Evolutionary conservation across 2,113 vertebrate genomes (phyloP), one percentile per base, ranked within the genome.

Genomic region (Hyla sarda): DNA sequence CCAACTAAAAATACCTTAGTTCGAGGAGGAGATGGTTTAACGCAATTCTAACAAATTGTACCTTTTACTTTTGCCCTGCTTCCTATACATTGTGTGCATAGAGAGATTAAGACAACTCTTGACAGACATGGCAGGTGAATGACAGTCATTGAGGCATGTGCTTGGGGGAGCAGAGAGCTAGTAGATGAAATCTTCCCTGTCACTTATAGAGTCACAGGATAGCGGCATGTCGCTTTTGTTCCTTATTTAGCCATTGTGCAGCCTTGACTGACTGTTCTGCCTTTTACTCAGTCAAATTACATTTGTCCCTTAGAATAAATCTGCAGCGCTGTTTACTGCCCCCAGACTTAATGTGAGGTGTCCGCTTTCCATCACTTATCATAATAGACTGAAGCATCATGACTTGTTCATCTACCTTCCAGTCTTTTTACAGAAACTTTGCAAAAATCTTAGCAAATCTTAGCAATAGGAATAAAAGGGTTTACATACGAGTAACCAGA

Each of bases 241-340:
- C 32, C 21, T 72, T 83, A 41, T 54, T 74, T 34, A 71, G 19
- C 50, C 48, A 60, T 65, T 86, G 76, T n/a, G 47, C 30, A 34
- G 14, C 62, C 54, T 25, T 45, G 34, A 47, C 34, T 86, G 32
- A 45, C 37, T n/a, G 30, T 34, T 2, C 7, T 58, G 30, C 28
- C 75, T 80, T 58, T 86, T 56, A 86, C 23, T 21, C 65, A 86
- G 84, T 86, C 84, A 80, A 67, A 86, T 71, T 80, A 23, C 48
- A 86, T 86, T 86, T 79, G 76, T 79, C 84, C 62, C 28, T 80
- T 71, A 72, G 9, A 28, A 69, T 67, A 85, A 79, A 34, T 34
- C 30, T 19, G 45, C 13, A 6, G 25, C 28, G 34, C 37, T 50
- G 9, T 52, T 2, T 77, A 47, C 28, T 4, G 19, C 47, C 62